A percentile compares a stretch with the other conserved stretches of the same genome.
phyloP scores from a whole-genome alignment of 1,140 invertebrate genomes.

The Polypedilum pembai region DNA sequence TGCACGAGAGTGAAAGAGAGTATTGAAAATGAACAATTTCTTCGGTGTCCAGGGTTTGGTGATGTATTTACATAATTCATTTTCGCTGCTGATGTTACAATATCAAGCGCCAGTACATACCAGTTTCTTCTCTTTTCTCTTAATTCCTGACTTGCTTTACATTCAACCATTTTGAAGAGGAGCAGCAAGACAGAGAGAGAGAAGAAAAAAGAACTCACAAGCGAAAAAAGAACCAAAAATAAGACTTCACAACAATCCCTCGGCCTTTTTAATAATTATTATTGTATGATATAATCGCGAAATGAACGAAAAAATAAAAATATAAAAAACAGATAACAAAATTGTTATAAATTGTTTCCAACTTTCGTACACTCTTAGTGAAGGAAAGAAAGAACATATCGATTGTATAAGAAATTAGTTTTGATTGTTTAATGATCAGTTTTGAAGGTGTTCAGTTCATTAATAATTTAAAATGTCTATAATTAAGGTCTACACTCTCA shows the following conservation, averaged over 20 bases:
- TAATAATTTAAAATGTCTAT: constrained; percentile 27
- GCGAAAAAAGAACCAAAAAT: too few relatives aligned
- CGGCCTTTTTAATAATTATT: constrained; percentile 23
- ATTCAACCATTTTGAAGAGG: too few relatives aligned
- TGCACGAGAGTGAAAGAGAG: neutral
- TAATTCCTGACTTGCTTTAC: too few relatives aligned
- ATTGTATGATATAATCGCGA: constrained; percentile 21
- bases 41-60: neutral
- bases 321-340: neutral
- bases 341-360: constrained; percentile 28
- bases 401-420: constrained; percentile 25
- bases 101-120: constrained; percentile 1
- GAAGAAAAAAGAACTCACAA: too few relatives aligned
- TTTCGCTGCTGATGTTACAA: neutral
- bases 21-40: constrained; percentile 1
- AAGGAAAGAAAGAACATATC: neutral
- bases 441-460: constrained; percentile 27
- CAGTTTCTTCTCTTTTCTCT: too few relatives aligned
- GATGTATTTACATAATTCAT: constrained; percentile 20
- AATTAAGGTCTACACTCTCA: constrained; percentile 20
- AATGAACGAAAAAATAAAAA: neutral
- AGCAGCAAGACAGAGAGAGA: too few relatives aligned
- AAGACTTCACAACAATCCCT: neutral
- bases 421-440: constrained; percentile 26
- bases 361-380: neutral